A percentile compares a stretch with the other conserved stretches of the same genome.
These are phyloP conservation scores for Autographa gamma DNA, from an alignment of 2,888 invertebrate genomes.

Conservation along the genomic window DNA sequence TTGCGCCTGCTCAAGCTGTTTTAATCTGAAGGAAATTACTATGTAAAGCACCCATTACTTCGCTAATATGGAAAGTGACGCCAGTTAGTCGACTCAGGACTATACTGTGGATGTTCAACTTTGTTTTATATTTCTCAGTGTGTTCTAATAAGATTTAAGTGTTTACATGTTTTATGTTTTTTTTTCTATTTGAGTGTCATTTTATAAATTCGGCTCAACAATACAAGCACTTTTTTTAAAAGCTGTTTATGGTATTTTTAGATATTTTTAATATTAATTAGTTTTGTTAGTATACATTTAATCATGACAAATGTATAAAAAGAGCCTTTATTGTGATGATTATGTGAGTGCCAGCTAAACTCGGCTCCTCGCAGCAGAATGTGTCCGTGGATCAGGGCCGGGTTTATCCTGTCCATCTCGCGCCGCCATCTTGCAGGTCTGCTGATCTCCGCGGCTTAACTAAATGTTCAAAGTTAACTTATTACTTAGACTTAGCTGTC, in stretches of 20 bases:
- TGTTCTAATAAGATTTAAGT: too few species aligned
- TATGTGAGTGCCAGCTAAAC: neutral
- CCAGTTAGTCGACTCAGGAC: constrained; percentile 36
- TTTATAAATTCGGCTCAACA: too few species aligned
- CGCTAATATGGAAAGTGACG: constrained; percentile 46
- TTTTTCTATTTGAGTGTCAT: too few species aligned
- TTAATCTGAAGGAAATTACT: constrained; percentile 57
- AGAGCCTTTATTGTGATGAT: too few species aligned
- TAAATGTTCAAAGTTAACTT: constrained; percentile 14
- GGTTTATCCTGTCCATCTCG: constrained; percentile 6
- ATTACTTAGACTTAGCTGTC: constrained; percentile 8
- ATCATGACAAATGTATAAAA: too few species aligned
- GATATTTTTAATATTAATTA: too few species aligned
- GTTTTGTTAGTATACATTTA: too few species aligned
- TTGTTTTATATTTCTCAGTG: constrained; percentile 8
- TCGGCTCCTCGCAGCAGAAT: neutral
- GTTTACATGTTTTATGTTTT: too few species aligned
- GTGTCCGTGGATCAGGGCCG: neutral
- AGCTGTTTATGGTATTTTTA: too few species aligned
- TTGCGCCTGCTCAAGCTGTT: constrained; percentile 44
- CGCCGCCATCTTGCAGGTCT: neutral
- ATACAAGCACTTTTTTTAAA: too few species aligned
- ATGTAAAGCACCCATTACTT: constrained; percentile 52
- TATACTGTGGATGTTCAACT: constrained; percentile 18
- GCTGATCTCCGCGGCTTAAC: constrained; percentile 19